phyloP scores from a whole-genome alignment of 2,113 vertebrate species.

The Pavo muticus region DNA sequence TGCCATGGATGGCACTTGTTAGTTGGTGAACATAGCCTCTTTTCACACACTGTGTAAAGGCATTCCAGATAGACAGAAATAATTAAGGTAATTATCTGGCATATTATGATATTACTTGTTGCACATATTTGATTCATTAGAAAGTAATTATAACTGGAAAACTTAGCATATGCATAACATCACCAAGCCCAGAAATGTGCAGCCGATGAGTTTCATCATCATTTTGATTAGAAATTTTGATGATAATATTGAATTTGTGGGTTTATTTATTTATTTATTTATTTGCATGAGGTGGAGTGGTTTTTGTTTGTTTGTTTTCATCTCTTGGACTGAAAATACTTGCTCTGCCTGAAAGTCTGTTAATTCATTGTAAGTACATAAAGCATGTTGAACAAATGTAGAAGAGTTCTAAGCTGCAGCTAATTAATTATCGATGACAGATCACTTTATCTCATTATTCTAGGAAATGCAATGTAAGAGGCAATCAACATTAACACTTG shows the following conservation, averaged over 20 bases:
- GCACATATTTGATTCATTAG: not conserved
- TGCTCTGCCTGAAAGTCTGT: not conserved
- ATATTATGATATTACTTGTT: not conserved
- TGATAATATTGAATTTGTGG: not conserved
- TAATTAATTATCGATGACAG: not conserved
- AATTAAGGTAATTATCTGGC: not conserved
- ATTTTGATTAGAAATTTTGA: not conserved
- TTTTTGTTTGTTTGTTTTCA: not conserved
- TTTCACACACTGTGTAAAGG: not conserved
- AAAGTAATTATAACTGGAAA: not conserved
- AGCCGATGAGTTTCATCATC: rapidly evolving
- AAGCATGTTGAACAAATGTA: not conserved
- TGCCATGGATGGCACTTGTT: not conserved
- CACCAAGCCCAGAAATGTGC: not conserved
- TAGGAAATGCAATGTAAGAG: not conserved
- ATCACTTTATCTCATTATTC: not conserved
- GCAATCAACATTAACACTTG: not conserved
- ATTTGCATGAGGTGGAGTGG: not conserved
- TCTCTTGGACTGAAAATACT: not conserved
- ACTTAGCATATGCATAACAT: not conserved
- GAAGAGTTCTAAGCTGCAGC: not conserved
- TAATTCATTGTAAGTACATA: not conserved
- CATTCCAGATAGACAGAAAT: not conserved
- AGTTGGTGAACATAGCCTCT: not conserved
- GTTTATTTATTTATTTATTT: not conserved